Evolutionary conservation across 2,888 invertebrate species (phyloP), one percentile per base, ranked within the genome.

Genomic region (Melinaea marsaeus): DNA sequence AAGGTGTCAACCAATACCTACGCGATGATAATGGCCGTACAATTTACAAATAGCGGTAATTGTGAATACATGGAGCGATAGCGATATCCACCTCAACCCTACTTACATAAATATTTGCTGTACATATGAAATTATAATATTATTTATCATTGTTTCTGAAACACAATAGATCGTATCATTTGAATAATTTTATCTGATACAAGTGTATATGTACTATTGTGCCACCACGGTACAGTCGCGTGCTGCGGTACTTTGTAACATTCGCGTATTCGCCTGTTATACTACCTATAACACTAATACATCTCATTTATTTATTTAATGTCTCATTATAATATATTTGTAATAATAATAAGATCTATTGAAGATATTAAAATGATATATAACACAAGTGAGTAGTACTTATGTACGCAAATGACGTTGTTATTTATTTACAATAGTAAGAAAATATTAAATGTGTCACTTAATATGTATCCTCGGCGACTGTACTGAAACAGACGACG

Each of bases 101-200:
- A 83, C 80, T 83, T 84, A 79, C 85, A 85, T 85, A 83, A 83
- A 83, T 85, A 85, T 86, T 84, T 84, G 83, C 81, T 80, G 83
- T 84, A 84, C 81, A 83, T 80, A 83, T 80, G 80, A 83, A 83
- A 83, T 86, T 84, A 83, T 86, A 85, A 83, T 84, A 84, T 84
- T 86, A 85, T 88, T 85, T 86, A 88, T 87, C 87, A 87, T 86
- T 87, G 88, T 88, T 84, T 79, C 81, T 82, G 85, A 84, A 86
- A 84, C 81, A 86, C 88, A 88, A 88, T 87, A 88, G 87, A 87
- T 87, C 84, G 84, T 88, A 88, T 88, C 85, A 87, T 89, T 88
- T 88, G 86, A 88, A 88, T 89, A 87, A 87, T 87, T 87, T 86
- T 87, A 87, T 88, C 86, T 81, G 83, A 84, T 84, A 82, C 83